phyloP scores from a whole-genome alignment of 2,113 vertebrate species.

The Syrmaticus mikado region DNA sequence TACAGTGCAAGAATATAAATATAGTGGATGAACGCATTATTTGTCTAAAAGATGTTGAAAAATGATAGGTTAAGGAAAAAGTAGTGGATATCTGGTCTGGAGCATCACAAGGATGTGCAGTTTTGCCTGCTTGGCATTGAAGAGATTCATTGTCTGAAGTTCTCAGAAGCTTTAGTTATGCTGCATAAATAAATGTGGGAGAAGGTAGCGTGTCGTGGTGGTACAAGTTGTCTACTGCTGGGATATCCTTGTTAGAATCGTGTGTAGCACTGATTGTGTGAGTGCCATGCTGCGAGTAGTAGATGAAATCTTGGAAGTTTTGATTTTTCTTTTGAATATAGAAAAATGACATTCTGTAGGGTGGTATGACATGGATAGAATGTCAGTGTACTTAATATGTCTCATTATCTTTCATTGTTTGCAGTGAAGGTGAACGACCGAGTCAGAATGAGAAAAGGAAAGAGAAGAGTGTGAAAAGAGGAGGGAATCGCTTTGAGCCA shows the following conservation, averaged over 20 bases:
- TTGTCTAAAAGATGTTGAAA: neutral
- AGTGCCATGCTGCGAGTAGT: neutral
- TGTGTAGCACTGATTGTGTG: accelerated
- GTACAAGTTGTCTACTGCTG: neutral
- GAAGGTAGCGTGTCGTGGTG: neutral
- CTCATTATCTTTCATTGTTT: neutral
- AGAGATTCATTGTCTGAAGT: neutral
- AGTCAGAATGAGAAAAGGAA: conserved; percentile 87
- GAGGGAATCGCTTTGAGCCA: conserved; percentile 90
- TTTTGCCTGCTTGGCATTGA: neutral
- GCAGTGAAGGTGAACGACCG: conserved; percentile 84
- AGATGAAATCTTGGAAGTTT: neutral
- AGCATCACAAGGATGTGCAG: accelerated
- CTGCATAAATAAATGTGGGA: neutral
- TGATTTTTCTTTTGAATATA: neutral
- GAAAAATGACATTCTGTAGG: neutral
- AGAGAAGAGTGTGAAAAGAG: conserved; percentile 91
- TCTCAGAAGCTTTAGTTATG: accelerated
- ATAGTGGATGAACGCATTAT: neutral
- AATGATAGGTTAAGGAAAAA: neutral
- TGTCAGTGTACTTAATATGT: neutral
- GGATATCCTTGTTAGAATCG: neutral
- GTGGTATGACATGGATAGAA: neutral
- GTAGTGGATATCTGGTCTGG: neutral
- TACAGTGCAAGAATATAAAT: neutral